phyloP scores from a whole-genome alignment of 1,140 invertebrate species.

The Solen grandis region DNA sequence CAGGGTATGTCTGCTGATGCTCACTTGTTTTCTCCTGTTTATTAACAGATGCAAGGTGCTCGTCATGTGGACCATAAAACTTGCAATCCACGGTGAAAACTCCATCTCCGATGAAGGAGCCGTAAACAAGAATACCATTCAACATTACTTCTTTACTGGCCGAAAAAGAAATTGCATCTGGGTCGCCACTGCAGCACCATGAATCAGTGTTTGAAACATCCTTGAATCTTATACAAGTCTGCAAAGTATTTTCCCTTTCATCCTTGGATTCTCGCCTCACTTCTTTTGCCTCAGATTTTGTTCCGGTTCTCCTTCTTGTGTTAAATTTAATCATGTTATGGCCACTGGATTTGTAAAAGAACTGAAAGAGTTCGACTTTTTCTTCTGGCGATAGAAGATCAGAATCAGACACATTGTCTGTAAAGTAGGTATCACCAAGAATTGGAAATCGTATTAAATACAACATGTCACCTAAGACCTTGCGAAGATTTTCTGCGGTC shows the following conservation, averaged over 20 bases:
- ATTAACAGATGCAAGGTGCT: constrained; percentile 33
- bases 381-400: constrained; percentile 60
- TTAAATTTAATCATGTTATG: constrained; percentile 5
- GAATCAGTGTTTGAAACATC: constrained; percentile 50
- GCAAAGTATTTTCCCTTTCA: neutral
- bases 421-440: constrained; percentile 60
- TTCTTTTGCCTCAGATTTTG: neutral
- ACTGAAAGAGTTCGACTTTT: constrained; percentile 65
- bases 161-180: constrained; percentile 60
- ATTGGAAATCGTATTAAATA: constrained; percentile 63
- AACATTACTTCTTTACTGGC: constrained; percentile 52
- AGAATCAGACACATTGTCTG: constrained; percentile 59
- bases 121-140: constrained; percentile 61
- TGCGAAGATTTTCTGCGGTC: constrained; percentile 52
- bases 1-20: constrained; percentile 58
- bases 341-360: constrained; percentile 58
- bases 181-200: constrained; percentile 63
- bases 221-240: neutral
- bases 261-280: no score
- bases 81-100: constrained; percentile 59
- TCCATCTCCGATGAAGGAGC: constrained; percentile 64
- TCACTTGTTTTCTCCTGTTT: constrained; percentile 58
- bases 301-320: neutral
- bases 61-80: constrained; percentile 54
- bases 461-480: constrained; percentile 56